Evolutionary conservation across 2,888 invertebrate genomes (phyloP).

Genomic region (Hedya salicella): DNA sequence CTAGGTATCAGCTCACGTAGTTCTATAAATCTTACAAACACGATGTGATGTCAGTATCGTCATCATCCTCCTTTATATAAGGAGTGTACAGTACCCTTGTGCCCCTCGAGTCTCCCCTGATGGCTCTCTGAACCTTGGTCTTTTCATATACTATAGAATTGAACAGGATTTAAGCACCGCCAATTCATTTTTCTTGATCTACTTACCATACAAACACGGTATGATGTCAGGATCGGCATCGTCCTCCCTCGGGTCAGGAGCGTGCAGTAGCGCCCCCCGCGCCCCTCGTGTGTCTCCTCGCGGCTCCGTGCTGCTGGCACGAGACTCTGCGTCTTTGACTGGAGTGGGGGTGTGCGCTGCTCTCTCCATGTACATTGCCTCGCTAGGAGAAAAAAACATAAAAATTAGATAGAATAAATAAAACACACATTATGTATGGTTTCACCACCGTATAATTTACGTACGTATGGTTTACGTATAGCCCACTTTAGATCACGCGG

Average conservation of each 20-base stretch:
- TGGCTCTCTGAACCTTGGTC: no score
- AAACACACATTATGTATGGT: no score
- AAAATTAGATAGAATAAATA: background rate
- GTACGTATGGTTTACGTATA: no score
- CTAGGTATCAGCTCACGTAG: constrained; percentile 89
- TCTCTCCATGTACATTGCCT: constrained; percentile 77
- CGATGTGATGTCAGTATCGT: constrained; percentile 95
- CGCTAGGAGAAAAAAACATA: constrained; percentile 54
- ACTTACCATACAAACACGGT: constrained; percentile 93
- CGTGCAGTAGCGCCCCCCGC: constrained; percentile 71
- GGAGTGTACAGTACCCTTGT: no score
- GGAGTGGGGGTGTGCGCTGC: constrained; percentile 73
- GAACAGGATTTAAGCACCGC: no score
- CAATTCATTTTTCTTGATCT: constrained; percentile 61
- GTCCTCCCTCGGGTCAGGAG: constrained; percentile 79
- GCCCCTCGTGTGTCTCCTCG: constrained; percentile 72
- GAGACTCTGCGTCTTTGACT: constrained; percentile 84
- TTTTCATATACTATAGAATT: no score
- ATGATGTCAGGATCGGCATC: constrained; percentile 95
- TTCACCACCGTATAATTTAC: no score
- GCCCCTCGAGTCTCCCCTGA: no score
- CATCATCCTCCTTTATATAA: constrained; percentile 85
- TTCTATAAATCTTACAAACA: no score
- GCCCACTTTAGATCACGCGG: no score
- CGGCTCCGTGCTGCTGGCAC: constrained; percentile 77